phyloP scores from a whole-genome alignment of 2,113 vertebrate genomes.

The Centropus unirufus region DNA sequence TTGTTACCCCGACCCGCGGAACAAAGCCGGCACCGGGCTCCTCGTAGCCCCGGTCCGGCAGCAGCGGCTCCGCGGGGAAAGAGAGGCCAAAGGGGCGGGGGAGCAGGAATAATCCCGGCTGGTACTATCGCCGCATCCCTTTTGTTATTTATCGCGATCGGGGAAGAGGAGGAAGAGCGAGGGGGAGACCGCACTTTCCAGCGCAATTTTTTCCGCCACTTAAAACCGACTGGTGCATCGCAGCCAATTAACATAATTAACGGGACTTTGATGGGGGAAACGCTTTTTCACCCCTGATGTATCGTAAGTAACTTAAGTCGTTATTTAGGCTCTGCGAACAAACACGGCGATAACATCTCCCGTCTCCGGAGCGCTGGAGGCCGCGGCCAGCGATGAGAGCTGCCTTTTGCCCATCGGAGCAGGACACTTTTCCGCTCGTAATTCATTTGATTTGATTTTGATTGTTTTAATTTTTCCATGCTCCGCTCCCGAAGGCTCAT shows the following conservation, averaged over 20 bases:
- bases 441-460: constrained; percentile 64
- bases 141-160: constrained; percentile 80
- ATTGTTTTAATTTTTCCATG: constrained; percentile 10
- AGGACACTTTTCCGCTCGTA: constrained; percentile 65
- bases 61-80: constrained; percentile 17
- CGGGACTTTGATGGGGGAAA: constrained; percentile 34
- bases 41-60: background rate
- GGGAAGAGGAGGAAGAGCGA: constrained; percentile 43
- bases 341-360: constrained; percentile 36
- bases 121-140: constrained; percentile 76
- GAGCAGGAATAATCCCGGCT: constrained; percentile 1
- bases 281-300: constrained; percentile 51
- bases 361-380: constrained; percentile 54
- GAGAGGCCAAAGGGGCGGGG: constrained; percentile 11
- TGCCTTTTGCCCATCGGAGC: constrained; percentile 58
- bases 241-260: background rate
- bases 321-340: constrained; percentile 33
- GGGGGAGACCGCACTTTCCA: constrained; percentile 26
- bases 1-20: constrained; percentile 45
- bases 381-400: constrained; percentile 71
- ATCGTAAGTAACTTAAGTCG: constrained; percentile 70
- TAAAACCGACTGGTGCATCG: background rate
- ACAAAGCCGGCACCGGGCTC: constrained; percentile 62
- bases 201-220: background rate
- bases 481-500: constrained; percentile 62